These are phyloP conservation scores for Engraulis encrasicolus DNA, from an alignment of 2,113 vertebrate genomes.

Conservation along the genomic window DNA sequence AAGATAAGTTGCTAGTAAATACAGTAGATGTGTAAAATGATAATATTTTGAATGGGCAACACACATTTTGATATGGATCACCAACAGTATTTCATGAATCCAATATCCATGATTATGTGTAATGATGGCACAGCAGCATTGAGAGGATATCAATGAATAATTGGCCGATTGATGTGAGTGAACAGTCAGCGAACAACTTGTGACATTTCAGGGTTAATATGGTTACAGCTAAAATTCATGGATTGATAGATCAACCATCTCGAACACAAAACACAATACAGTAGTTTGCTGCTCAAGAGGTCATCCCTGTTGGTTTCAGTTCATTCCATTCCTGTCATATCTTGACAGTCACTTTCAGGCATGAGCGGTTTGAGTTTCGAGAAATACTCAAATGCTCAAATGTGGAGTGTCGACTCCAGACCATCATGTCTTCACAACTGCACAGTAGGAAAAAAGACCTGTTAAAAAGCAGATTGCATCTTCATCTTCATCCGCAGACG, in stretches of 20 bases:
- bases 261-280: neutral
- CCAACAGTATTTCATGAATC: too few relatives aligned
- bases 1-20: too few relatives aligned
- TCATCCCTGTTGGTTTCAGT: neutral
- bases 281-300: neutral
- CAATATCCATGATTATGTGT: too few relatives aligned
- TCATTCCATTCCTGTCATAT: neutral
- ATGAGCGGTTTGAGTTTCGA: neutral
- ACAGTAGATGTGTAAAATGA: too few relatives aligned
- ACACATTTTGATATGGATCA: too few relatives aligned
- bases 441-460: neutral
- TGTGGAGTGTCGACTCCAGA: neutral
- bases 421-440: neutral
- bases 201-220: neutral
- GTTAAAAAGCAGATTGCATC: neutral
- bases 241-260: neutral
- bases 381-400: neutral
- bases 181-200: too few relatives aligned
- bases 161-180: too few relatives aligned
- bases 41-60: too few relatives aligned
- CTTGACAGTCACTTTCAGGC: constrained; percentile 5
- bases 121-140: too few relatives aligned
- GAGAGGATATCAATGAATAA: too few relatives aligned
- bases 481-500: too few relatives aligned
- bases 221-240: neutral